phyloP scores from a whole-genome alignment of 2,888 invertebrate genomes.

The Drosophila siamana region DNA sequence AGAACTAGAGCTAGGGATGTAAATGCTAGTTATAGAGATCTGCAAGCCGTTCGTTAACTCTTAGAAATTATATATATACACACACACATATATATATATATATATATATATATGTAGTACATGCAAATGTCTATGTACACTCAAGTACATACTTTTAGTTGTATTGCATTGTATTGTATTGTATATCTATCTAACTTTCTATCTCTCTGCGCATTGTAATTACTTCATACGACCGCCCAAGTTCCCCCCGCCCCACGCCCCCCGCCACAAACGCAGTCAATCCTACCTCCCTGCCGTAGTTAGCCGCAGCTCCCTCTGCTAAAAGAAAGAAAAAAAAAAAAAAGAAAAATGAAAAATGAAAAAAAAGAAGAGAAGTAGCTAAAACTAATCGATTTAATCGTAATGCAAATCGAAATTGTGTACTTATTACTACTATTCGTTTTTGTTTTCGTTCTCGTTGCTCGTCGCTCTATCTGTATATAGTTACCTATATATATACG shows the following conservation, averaged over 20 bases:
- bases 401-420: constrained; percentile 51
- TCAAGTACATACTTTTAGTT: background rate
- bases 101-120: too few species aligned
- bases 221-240: constrained; percentile 54
- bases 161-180: constrained; percentile 12
- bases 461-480: constrained; percentile 42
- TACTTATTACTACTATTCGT: constrained; percentile 75
- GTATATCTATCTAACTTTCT: constrained; percentile 14
- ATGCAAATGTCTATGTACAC: background rate
- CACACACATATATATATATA: too few species aligned
- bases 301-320: constrained; percentile 39
- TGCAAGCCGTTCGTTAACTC: constrained; percentile 44
- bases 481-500: constrained; percentile 15
- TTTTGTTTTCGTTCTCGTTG: constrained; percentile 63
- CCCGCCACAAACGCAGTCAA: too few species aligned
- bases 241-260: too few species aligned
- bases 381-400: constrained; percentile 50
- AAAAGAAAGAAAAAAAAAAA: constrained; percentile 5
- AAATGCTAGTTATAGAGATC: constrained; percentile 72
- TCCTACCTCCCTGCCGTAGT: constrained; percentile 42
- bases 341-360: too few species aligned
- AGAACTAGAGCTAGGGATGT: constrained; percentile 63
- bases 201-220: constrained; percentile 68
- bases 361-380: constrained; percentile 33
- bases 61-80: constrained; percentile 40